Base-by-base conservation (phyloP, 2,113 vertebrate genomes). In the Ardeotis arabs region DNA sequence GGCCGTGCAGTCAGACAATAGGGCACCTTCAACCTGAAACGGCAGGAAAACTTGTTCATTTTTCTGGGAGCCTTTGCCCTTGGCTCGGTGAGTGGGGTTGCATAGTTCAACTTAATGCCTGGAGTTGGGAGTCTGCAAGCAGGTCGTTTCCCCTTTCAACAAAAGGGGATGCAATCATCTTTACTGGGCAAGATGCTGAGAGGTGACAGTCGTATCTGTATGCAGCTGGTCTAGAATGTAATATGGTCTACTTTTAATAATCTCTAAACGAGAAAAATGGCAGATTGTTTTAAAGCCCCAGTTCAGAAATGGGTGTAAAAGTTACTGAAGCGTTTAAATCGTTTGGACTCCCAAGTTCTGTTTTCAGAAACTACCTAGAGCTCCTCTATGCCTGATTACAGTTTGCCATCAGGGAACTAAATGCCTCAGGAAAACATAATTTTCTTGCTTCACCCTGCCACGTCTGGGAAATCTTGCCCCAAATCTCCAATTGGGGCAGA, bases 141-240 rank as follows among this genome's bases (percentile, higher is more conserved):
- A 76, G 22, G 5, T 72, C 50, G 28, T 75, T 82, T 35, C 10
- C 41, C 16, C 23, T 35, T 67, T 63, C 60, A 22, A 15, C 53
- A 28, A 55, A 79, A 64, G 35, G 47, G n/a, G 14, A 28, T 39
- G 14, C 27, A 55, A 4, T 86, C 15, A 6, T 62, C 21, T 49
- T 47, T 59, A 37, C 41, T 14, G 58, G 50, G n/a, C 41, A 74
- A 14, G 63, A n/a, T 69, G 27, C 45, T 23, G 63, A 60, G 74
- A 90, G 62, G 53, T 41, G 35, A 19, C 27, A 0, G 0, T 33
- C 1, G 0, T 28, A 13, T 33, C 37, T 74, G 19, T 50, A 28
- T 39, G 23, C 56, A 91, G 9, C 76, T 75, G 47, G 3, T 52
- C 68, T 90, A 13, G 68, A 69, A 21, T 1, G 2, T 50, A n/a